A percentile compares a stretch with the other conserved stretches of the same genome.
These are phyloP conservation scores for Nicator chloris DNA, from an alignment of 2,113 vertebrate genomes.

Conservation along the genomic window DNA sequence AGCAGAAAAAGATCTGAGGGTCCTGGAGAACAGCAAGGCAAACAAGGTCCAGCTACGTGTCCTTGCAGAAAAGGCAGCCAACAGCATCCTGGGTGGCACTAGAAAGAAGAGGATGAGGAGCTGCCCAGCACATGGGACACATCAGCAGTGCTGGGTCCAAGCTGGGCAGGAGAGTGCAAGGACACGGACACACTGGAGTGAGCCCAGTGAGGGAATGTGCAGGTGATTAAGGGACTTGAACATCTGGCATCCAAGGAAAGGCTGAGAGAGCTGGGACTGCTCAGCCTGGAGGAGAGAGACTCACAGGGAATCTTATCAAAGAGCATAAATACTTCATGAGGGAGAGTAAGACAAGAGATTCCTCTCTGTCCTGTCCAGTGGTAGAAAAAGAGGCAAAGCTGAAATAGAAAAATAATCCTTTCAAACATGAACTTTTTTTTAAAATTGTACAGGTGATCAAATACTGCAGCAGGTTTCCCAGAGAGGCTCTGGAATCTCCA, in stretches of 20 bases:
- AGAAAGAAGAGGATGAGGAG: background rate
- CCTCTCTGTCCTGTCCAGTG: background rate
- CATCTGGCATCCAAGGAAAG: background rate
- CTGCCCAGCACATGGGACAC: background rate
- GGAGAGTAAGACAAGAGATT: background rate
- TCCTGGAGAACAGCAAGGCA: background rate
- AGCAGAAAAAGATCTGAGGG: background rate
- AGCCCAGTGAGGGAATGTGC: background rate
- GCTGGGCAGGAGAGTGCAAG: background rate
- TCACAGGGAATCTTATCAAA: background rate
- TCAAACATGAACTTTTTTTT: background rate
- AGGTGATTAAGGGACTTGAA: background rate
- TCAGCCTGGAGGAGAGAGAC: background rate
- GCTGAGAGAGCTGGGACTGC: background rate
- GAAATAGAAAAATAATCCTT: background rate
- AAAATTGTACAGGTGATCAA: background rate
- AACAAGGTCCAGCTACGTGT: background rate
- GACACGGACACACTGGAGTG: background rate
- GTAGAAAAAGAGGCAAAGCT: background rate
- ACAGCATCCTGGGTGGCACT: background rate
- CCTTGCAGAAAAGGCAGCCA: background rate
- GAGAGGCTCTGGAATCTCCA: background rate
- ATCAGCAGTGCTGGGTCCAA: background rate
- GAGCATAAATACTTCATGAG: background rate
- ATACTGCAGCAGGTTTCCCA: background rate